A percentile compares a stretch with the other conserved stretches of the same genome.
Evolutionary conservation across 2,113 vertebrate species (phyloP).

Genomic region (Trematomus loennbergii): DNA sequence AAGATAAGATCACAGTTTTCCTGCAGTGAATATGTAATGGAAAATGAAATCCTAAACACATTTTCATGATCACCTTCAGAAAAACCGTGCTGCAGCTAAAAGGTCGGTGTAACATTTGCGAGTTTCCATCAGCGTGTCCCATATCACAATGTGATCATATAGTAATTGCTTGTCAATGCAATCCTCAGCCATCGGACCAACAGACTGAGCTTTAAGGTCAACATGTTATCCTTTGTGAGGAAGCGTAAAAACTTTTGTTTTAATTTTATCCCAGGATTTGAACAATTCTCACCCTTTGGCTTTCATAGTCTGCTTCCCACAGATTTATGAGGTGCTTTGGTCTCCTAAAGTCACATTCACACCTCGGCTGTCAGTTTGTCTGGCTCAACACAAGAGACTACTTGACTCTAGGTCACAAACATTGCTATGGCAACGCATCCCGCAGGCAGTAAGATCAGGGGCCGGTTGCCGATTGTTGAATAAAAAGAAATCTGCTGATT

Average conservation of each 20-base stretch:
- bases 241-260: conserved; percentile 44
- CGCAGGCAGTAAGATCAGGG: conserved; percentile 62
- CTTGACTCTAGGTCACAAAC: conserved; percentile 77
- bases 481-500: conserved; percentile 56
- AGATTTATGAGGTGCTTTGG: conserved; percentile 65
- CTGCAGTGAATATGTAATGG: not conserved
- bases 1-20: conserved; percentile 6
- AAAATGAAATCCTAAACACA: conserved; percentile 5
- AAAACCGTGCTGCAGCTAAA: not conserved
- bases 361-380: conserved; percentile 68
- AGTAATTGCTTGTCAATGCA: conserved; percentile 25
- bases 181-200: not conserved
- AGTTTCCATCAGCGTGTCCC: conserved; percentile 16
- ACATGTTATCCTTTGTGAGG: conserved; percentile 34
- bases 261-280: conserved; percentile 52
- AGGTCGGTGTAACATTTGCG: not conserved
- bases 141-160: conserved; percentile 19
- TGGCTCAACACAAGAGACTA: conserved; percentile 65
- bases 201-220: conserved; percentile 39
- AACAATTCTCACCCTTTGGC: conserved; percentile 63
- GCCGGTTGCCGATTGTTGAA: conserved; percentile 59
- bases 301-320: conserved; percentile 66
- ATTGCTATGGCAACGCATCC: conserved; percentile 74
- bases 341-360: conserved; percentile 70
- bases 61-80: not conserved